Conservation (phyloP, 2,113 vertebrate species). For the Rattus rattus region DNA sequence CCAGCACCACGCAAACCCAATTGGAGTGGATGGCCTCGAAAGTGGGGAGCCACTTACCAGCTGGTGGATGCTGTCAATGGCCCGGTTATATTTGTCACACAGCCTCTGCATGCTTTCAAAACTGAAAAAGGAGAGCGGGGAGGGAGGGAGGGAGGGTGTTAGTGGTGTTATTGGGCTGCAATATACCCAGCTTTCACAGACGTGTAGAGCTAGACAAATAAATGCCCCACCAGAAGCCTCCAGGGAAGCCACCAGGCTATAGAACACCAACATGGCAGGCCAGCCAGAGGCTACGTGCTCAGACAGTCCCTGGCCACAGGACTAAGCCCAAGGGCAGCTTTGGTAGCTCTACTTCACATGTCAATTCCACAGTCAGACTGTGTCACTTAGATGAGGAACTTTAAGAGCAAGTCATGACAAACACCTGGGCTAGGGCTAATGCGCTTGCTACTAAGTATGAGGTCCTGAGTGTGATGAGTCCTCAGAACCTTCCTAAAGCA, state of each 20-base stretch:
- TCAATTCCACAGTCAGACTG: neutral
- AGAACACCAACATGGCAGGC: neutral
- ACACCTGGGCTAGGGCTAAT: neutral
- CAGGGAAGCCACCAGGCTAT: neutral
- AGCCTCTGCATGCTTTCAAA: constrained; percentile 99
- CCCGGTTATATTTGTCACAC: constrained; percentile 99
- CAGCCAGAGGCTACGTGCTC: no score
- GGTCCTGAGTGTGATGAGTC: no score
- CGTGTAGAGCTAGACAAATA: neutral
- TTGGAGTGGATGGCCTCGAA: no score
- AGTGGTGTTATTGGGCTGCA: neutral
- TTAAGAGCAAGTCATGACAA: neutral
- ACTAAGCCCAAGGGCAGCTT: neutral
- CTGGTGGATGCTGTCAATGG: constrained; percentile 99
- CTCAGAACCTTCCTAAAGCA: neutral
- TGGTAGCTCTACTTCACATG: neutral
- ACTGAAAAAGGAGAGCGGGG: constrained; percentile 83
- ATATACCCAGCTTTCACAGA: neutral
- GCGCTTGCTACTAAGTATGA: accelerated
- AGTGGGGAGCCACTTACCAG: constrained; percentile 88
- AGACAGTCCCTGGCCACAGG: neutral
- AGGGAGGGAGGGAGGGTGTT: no score
- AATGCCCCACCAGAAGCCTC: neutral
- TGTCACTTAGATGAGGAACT: neutral
- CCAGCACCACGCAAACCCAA: neutral